These are phyloP conservation scores for Corvus cornix DNA, from an alignment of 2,113 vertebrate genomes.

Conservation along the genomic window DNA sequence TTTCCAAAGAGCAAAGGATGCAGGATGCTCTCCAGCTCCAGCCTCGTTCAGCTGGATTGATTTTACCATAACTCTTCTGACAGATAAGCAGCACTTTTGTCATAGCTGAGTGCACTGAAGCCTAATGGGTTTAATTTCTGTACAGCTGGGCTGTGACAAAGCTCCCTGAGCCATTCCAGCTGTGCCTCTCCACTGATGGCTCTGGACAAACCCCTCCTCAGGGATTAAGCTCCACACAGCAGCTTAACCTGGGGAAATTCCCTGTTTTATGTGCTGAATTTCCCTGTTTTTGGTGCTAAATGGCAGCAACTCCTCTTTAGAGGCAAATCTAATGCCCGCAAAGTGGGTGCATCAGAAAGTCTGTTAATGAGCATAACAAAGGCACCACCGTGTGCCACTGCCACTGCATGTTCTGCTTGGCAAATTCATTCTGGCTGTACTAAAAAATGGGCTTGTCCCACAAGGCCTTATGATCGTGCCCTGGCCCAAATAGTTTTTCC, in stretches of 20 bases:
- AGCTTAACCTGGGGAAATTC: conserved; percentile 1
- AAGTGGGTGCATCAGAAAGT: neutral
- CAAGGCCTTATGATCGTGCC: neutral
- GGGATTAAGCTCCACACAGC: neutral
- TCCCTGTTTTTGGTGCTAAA: neutral
- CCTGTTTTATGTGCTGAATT: neutral
- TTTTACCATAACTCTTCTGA: neutral
- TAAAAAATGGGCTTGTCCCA: neutral
- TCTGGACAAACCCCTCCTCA: neutral
- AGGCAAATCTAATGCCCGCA: neutral
- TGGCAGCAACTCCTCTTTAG: neutral
- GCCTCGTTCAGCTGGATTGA: conserved; percentile 9
- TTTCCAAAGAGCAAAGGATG: neutral
- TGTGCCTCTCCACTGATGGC: neutral
- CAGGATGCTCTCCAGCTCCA: neutral
- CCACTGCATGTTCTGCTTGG: neutral
- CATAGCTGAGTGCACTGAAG: neutral
- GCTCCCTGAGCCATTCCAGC: conserved; percentile 21
- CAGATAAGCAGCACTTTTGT: conserved; percentile 1
- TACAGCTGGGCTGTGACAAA: conserved; percentile 26
- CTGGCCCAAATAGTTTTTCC: neutral
- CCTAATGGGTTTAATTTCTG: conserved; percentile 43
- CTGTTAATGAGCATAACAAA: neutral
- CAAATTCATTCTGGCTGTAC: neutral
- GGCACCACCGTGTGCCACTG: neutral